A percentile compares a stretch with the other conserved stretches of the same genome.
Conservation (phyloP, 1,140 invertebrate species). For the Drosophila santomea region DNA sequence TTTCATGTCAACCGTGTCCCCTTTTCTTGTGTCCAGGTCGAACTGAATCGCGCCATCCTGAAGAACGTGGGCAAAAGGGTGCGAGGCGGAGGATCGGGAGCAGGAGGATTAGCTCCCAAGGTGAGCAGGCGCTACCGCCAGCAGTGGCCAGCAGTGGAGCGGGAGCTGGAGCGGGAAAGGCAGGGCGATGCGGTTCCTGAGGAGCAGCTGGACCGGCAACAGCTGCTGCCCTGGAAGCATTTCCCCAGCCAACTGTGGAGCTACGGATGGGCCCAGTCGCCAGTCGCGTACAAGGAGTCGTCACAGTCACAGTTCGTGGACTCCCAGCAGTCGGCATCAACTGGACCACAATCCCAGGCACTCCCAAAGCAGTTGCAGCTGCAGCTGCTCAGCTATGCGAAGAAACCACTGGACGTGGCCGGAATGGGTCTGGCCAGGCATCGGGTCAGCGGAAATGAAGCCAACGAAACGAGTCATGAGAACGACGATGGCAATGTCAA, state of each 20-base stretch:
- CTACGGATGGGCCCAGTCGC: constrained; percentile 48
- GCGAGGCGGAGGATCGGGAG: constrained; percentile 5
- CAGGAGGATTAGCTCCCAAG: constrained; percentile 12
- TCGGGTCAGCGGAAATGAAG: constrained; percentile 72
- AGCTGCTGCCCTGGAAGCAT: constrained; percentile 49
- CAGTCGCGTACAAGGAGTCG: constrained; percentile 12
- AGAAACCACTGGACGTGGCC: constrained; percentile 60
- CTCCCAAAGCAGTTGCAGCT: constrained; percentile 10
- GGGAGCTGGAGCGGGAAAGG: constrained; percentile 15
- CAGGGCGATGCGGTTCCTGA: constrained; percentile 15
- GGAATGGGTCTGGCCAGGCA: constrained; percentile 48
- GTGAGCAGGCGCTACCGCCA: constrained; percentile 37
- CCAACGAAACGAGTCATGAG: constrained; percentile 72
- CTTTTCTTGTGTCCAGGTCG: constrained; percentile 77
- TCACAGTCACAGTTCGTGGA: constrained; percentile 59
- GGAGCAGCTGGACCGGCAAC: constrained; percentile 42
- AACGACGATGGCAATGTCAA: constrained; percentile 18
- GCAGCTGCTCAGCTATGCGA: constrained; percentile 61
- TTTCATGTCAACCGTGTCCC: constrained; percentile 59
- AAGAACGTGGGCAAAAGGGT: constrained; percentile 87
- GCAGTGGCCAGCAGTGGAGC: constrained; percentile 24
- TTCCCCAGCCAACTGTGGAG: constrained; percentile 74
- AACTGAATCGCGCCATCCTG: constrained; percentile 86
- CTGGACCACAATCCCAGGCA: constrained; percentile 36
- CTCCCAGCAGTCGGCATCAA: constrained; percentile 44